Evolutionary conservation across 2,113 vertebrate genomes (phyloP), one percentile per base, ranked within the genome.

Genomic region (Echinops telfairi): DNA sequence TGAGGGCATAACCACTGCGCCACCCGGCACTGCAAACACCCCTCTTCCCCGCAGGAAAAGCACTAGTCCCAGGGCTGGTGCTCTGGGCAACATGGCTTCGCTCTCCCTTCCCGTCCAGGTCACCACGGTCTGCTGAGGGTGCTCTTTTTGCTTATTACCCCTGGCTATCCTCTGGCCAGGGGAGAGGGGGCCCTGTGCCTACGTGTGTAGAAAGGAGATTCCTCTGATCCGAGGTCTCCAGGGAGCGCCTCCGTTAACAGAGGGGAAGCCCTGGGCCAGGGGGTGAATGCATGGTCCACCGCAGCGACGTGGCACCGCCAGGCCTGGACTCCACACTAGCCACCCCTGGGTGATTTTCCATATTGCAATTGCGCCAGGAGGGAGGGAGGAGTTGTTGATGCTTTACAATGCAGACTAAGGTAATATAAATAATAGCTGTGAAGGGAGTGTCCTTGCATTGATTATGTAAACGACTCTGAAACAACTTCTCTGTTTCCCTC

Each of bases 321-420:
- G 47, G 10, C 9, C 17, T 17, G 23, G 60, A 36, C 31, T 0
- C 11, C 47, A 58, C 38, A 43, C 0, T 0, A 12, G 23, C 66
- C 11, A 31, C 64, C 23, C 29, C n/a, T 0, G 15, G 68, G 88
- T 89, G 77, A 89, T 82, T 86, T 95, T 93, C 88, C 81, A 81
- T 33, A 75, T 57, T 1, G 64, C 71, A 76, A 31, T 4, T 78
- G 57, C 3, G 6, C 29, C 29, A 5, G 0, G 16, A 90, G 88
- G 75, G 16, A 90, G 88, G 75, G 85, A 92, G 79, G 88, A 43
- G 90, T 5, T 31, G 58, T 14, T 88, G 83, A 76, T 27, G 78
- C 36, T 66, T 3, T 87, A n/a, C 43, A 25, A 83, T 71, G 27
- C 43, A 92, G 29, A 84, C 22, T 0, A 83, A 82, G 57, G 38